phyloP scores from a whole-genome alignment of 92 coral and sea anemone genomes.

The Porites evermanni region DNA sequence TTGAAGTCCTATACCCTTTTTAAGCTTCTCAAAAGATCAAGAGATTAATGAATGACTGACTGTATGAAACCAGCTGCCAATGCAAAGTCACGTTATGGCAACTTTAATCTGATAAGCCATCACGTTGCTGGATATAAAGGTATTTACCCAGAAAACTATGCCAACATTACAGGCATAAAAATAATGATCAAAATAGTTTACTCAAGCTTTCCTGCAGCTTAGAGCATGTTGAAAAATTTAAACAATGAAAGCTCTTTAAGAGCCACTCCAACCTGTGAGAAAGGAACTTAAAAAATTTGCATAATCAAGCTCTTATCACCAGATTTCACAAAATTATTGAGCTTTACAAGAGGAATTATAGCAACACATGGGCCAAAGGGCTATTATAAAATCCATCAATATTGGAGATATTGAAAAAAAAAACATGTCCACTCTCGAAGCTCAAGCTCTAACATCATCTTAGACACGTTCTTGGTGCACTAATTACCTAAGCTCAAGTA shows the following conservation, averaged over 20 bases:
- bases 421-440: background rate
- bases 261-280: conserved; percentile 10
- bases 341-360: background rate
- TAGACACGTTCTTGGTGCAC: background rate
- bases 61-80: background rate
- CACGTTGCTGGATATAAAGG: background rate
- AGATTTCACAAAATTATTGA: background rate
- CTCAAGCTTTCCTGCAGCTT: background rate
- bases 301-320: background rate
- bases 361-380: background rate
- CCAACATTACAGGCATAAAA: background rate
- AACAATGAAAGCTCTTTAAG: background rate
- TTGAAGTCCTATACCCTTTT: background rate
- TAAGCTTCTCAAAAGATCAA: conserved; percentile 3
- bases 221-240: background rate
- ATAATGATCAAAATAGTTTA: background rate
- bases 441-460: background rate
- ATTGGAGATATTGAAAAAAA: background rate
- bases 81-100: background rate
- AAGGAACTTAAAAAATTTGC: conserved; percentile 4
- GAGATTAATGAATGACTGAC: background rate
- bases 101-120: background rate
- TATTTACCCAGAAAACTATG: background rate
- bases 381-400: background rate
- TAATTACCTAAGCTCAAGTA: background rate